Conservation (phyloP, 2,888 invertebrate genomes). For the Prostheceraeus crozeri region DNA sequence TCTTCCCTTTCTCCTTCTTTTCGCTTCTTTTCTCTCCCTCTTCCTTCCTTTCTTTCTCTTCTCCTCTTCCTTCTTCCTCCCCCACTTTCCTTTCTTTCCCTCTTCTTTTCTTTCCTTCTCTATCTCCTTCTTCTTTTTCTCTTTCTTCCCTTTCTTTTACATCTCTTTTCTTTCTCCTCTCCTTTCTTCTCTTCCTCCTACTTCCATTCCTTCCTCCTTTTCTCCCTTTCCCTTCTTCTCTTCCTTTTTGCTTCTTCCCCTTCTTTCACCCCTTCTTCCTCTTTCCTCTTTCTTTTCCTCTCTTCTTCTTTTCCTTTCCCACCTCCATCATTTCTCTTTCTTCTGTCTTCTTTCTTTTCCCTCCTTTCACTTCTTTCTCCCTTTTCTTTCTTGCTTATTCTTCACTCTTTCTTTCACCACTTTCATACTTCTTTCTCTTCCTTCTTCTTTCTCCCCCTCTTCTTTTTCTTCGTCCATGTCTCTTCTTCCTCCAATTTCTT, state of each 20-base stretch:
- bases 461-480: background rate
- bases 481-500: too few species aligned
- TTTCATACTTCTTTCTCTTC: too few species aligned
- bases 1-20: background rate
- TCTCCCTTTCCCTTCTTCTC: constrained; percentile 19
- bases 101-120: constrained; percentile 18
- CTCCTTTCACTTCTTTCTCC: constrained; percentile 2
- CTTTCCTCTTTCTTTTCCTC: background rate
- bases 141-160: constrained; percentile 11
- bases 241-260: background rate
- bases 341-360: constrained; percentile 2
- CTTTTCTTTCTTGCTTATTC: too few species aligned
- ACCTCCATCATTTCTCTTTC: background rate
- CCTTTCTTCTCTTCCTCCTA: background rate
- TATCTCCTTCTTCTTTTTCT: background rate
- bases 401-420: too few species aligned
- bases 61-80: constrained; percentile 22
- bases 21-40: background rate
- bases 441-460: too few species aligned
- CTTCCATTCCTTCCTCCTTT: constrained; percentile 3
- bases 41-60: background rate
- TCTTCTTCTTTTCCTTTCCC: too few species aligned
- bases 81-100: constrained; percentile 2
- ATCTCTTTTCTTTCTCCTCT: background rate
- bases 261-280: constrained; percentile 14